A percentile compares a stretch with the other conserved stretches of the same genome.
phyloP scores from a whole-genome alignment of 2,797 vertebrate species.

The Buceros bicornis region DNA sequence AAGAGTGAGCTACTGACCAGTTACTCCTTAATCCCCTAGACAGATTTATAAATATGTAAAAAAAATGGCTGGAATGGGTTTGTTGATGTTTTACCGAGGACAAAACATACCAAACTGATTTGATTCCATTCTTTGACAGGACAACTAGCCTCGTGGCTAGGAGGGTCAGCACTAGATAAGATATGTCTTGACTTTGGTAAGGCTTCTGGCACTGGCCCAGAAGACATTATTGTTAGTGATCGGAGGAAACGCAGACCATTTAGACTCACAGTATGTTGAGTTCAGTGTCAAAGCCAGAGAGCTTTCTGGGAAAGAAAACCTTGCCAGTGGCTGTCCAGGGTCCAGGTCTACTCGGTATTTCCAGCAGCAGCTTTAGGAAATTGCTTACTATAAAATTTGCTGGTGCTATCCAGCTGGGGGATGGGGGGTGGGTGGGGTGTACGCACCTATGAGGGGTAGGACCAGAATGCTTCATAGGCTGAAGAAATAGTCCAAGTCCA shows the following conservation, averaged over 20 bases:
- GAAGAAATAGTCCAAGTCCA: background rate
- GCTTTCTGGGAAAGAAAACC: background rate
- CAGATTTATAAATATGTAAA: background rate
- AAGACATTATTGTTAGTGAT: background rate
- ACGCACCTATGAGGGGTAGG: background rate
- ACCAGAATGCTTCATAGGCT: background rate
- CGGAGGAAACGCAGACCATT: background rate
- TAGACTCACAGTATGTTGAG: background rate
- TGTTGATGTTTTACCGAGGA: conserved; percentile 35
- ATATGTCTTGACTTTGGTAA: conserved; percentile 40
- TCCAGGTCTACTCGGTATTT: background rate
- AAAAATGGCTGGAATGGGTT: background rate
- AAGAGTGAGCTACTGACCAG: background rate
- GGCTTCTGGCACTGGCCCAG: conserved; percentile 54
- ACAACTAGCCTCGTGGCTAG: background rate
- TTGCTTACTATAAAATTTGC: background rate
- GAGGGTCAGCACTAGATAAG: background rate
- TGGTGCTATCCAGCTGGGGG: fast-evolving
- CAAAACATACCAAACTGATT: background rate
- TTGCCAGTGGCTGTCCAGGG: background rate
- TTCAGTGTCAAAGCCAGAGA: background rate
- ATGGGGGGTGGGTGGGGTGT: background rate
- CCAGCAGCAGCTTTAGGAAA: background rate
- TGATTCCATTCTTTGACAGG: conserved; percentile 39
- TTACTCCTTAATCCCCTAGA: background rate